phyloP scores from a whole-genome alignment of 2,797 vertebrate genomes.

The Xiphophorus birchmanni region DNA sequence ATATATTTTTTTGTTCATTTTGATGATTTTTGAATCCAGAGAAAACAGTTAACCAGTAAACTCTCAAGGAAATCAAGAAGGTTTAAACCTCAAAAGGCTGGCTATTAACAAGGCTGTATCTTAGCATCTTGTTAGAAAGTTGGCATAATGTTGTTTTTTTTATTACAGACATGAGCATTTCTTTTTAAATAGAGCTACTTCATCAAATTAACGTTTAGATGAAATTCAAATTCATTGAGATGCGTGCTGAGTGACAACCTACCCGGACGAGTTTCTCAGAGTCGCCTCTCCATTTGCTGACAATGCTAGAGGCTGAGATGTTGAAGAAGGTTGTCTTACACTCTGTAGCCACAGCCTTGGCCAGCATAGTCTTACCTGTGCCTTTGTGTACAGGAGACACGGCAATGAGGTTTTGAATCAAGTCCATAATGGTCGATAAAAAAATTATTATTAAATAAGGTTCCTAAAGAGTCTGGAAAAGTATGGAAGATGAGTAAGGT shows the following conservation, averaged over 20 bases:
- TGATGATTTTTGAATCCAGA: background rate
- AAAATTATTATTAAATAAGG: background rate
- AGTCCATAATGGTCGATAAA: background rate
- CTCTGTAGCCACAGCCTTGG: conserved; percentile 96
- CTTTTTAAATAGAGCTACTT: background rate
- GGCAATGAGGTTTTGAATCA: background rate
- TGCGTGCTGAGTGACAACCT: conserved; percentile 28
- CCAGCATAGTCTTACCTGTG: conserved; percentile 96
- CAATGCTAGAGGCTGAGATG: conserved; percentile 95
- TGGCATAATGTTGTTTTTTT: background rate
- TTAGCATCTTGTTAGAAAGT: background rate
- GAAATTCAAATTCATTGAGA: background rate
- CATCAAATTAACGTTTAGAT: background rate
- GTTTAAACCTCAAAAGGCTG: background rate
- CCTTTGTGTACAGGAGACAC: conserved; percentile 71
- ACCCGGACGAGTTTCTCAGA: conserved; percentile 97
- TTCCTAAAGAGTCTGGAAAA: background rate
- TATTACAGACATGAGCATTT: background rate
- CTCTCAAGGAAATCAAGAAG: background rate
- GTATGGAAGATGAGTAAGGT: background rate
- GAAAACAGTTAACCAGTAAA: background rate
- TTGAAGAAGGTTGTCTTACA: conserved; percentile 98
- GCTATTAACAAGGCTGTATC: background rate
- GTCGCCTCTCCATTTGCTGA: conserved; percentile 98
- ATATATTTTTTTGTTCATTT: background rate